Percentiles rank a stretch among this genome's conserved stretches.
Conservation (phyloP, 92 coral and sea anemone genomes). For the Virgularia gustaviana region DNA sequence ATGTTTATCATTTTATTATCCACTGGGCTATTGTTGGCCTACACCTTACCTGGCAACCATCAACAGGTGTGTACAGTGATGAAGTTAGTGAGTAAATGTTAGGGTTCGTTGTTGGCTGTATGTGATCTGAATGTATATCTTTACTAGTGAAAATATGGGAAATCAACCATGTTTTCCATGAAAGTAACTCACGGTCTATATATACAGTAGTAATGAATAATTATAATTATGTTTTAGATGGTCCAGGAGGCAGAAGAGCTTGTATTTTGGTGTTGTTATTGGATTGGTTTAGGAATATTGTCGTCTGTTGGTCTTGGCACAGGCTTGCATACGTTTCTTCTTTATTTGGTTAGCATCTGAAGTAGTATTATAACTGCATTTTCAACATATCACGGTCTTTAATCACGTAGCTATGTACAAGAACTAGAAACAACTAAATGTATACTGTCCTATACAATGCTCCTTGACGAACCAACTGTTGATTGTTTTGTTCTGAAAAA, state of each 20-base stretch:
- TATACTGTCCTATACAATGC: too few relatives aligned
- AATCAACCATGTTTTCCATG: too few relatives aligned
- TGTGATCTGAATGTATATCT: too few relatives aligned
- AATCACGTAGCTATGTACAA: too few relatives aligned
- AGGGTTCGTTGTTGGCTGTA: neutral
- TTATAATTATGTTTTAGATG: constrained; percentile 44
- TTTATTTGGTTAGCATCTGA: constrained; percentile 78
- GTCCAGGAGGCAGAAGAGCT: constrained; percentile 66
- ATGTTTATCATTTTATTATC: constrained; percentile 53
- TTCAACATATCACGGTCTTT: too few relatives aligned
- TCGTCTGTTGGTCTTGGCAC: constrained; percentile 97
- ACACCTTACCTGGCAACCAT: constrained; percentile 75
- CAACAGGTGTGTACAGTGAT: constrained; percentile 59
- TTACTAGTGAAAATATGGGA: too few relatives aligned
- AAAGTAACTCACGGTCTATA: too few relatives aligned
- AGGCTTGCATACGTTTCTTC: constrained; percentile 85
- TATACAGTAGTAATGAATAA: neutral
- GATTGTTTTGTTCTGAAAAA: neutral
- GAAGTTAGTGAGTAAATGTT: neutral
- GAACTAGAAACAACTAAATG: too few relatives aligned
- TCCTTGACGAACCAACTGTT: too few relatives aligned
- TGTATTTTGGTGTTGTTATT: constrained; percentile 82
- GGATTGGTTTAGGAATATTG: constrained; percentile 92
- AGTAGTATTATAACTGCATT: too few relatives aligned
- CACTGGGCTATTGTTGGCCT: constrained; percentile 46